phyloP scores from a whole-genome alignment of 1,140 invertebrate genomes.

The Zaprionus davidi region DNA sequence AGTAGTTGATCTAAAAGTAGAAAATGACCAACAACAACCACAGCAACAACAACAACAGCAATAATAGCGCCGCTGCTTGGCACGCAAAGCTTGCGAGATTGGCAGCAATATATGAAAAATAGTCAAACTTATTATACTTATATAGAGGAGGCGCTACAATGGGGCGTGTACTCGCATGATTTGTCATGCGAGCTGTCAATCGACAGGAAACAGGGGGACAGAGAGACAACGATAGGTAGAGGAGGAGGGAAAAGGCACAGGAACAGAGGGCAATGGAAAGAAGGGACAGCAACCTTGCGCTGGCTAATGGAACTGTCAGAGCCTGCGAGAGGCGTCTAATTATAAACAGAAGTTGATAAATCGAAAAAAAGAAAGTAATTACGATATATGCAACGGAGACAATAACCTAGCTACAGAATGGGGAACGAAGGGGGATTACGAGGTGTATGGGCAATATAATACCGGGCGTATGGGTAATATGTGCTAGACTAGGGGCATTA shows the following conservation, averaged over 20 bases:
- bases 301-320: slow-evolving; percentile 9
- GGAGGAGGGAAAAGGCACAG: background rate
- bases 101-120: slow-evolving; percentile 3
- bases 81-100: slow-evolving; percentile 4
- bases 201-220: background rate
- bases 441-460: background rate
- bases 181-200: slow-evolving; percentile 9
- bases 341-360: slow-evolving; percentile 7
- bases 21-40: background rate
- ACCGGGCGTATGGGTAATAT: slow-evolving; percentile 41
- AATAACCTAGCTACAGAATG: background rate
- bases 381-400: background rate
- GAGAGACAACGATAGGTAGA: background rate
- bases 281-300: background rate
- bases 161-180: background rate
- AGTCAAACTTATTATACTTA: background rate
- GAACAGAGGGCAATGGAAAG: background rate
- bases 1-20: background rate
- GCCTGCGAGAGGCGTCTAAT: slow-evolving; percentile 2
- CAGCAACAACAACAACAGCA: background rate
- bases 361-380: slow-evolving; percentile 2
- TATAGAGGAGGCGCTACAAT: background rate
- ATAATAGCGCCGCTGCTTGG: background rate
- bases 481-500: slow-evolving; percentile 20
- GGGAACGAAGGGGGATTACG: background rate